Percentiles rank a stretch among this genome's conserved stretches.
phyloP scores from a whole-genome alignment of 1,140 invertebrate genomes.

The Zaprionus davidi region DNA sequence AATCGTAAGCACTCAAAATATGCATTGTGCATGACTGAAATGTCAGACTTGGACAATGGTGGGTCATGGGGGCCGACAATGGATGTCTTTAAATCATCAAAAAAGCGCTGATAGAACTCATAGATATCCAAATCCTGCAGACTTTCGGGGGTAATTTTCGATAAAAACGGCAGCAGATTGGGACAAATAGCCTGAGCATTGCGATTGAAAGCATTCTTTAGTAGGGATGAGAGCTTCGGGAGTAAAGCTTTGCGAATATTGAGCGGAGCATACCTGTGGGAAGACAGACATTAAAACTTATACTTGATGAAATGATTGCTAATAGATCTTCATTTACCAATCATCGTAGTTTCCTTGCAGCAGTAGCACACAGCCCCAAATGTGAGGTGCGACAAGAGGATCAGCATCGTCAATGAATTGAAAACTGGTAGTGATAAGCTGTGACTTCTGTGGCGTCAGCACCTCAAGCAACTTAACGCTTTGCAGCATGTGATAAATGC shows the following conservation, averaged over 20 bases:
- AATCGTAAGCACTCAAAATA: constrained; percentile 90
- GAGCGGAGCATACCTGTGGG: constrained; percentile 87
- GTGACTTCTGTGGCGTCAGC: constrained; percentile 85
- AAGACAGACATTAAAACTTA: neutral
- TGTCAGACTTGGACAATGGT: constrained; percentile 85
- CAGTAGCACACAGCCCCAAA: constrained; percentile 87
- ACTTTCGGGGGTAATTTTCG: constrained; percentile 85
- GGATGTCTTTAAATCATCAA: constrained; percentile 86
- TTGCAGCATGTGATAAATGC: constrained; percentile 88
- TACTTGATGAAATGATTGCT: neutral
- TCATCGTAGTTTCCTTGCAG: constrained; percentile 68
- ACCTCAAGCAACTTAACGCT: constrained; percentile 84
- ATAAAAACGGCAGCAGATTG: constrained; percentile 90
- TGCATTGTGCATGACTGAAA: constrained; percentile 86
- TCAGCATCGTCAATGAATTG: constrained; percentile 90
- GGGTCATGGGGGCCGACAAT: constrained; percentile 52
- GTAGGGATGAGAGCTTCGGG: constrained; percentile 88
- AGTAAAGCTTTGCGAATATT: constrained; percentile 89
- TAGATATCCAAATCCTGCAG: constrained; percentile 84
- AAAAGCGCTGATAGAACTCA: constrained; percentile 89
- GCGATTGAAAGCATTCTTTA: constrained; percentile 89
- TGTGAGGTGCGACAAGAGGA: constrained; percentile 86
- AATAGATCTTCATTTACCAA: constrained; percentile 51
- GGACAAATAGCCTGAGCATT: constrained; percentile 90
- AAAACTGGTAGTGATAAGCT: constrained; percentile 87